Evolutionary conservation across 2,797 vertebrate genomes (phyloP).

Genomic region (Vespertilio murinus): DNA sequence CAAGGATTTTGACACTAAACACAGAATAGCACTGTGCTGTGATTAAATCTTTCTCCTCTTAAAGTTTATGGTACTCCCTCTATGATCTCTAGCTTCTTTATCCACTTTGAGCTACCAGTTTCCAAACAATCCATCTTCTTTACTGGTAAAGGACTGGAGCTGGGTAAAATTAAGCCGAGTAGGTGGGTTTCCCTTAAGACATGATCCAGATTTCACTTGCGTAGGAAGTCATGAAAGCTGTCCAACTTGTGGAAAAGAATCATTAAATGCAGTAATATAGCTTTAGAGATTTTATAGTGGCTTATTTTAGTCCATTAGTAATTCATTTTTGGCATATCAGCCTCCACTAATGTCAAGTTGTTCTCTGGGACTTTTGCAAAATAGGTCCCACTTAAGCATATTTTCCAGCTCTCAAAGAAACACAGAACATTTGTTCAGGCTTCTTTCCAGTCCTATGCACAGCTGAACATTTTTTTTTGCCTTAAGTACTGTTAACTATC

Average conservation of each 20-base stretch:
- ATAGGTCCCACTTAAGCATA: conserved; percentile 40
- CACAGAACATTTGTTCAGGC: conserved; percentile 27
- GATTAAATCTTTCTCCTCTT: background rate
- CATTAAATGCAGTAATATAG: conserved; percentile 41
- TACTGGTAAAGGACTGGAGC: conserved; percentile 14
- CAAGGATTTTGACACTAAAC: conserved; percentile 11
- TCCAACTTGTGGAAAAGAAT: conserved; percentile 56
- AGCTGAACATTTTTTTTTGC: background rate
- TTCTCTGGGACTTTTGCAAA: conserved; percentile 58
- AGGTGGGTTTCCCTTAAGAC: conserved; percentile 55
- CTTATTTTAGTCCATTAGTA: conserved; percentile 71
- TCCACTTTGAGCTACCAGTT: conserved; percentile 22
- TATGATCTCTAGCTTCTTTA: background rate
- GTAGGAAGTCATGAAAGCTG: conserved; percentile 47
- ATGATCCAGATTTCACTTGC: conserved; percentile 53
- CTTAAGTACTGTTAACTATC: background rate
- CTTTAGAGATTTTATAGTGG: conserved; percentile 45
- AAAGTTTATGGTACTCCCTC: background rate
- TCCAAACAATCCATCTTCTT: conserved; percentile 41
- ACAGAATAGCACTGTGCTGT: background rate
- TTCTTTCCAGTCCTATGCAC: conserved; percentile 24
- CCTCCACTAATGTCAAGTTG: conserved; percentile 62
- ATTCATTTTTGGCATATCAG: conserved; percentile 64
- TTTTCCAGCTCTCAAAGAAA: conserved; percentile 21
- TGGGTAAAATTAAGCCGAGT: conserved; percentile 51